Conservation (phyloP, 35 echinoderm and acorn worm species). For the Anneissia japonica region DNA sequence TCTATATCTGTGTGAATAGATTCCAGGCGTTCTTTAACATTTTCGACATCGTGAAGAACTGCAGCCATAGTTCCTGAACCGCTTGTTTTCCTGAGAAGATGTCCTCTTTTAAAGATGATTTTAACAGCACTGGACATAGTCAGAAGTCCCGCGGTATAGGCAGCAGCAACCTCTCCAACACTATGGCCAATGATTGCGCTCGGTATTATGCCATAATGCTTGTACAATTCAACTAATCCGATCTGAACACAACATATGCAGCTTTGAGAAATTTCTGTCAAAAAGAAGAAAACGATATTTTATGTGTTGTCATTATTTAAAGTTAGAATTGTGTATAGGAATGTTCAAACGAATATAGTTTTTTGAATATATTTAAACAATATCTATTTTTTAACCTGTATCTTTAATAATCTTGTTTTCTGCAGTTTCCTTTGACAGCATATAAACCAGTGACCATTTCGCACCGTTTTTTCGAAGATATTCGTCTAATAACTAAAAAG, state of each 20-base stretch:
- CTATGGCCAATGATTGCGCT: constrained; percentile 56
- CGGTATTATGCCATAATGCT: constrained; percentile 11
- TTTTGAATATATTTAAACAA: too few species aligned
- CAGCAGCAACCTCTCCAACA: constrained; percentile 67
- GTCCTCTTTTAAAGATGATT: constrained; percentile 48
- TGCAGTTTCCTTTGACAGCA: constrained; percentile 42
- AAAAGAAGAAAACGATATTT: background rate
- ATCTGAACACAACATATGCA: constrained; percentile 53
- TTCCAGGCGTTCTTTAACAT: background rate
- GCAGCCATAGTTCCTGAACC: constrained; percentile 66
- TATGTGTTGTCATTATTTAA: too few species aligned
- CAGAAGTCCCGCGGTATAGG: constrained; percentile 43
- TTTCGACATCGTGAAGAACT: background rate
- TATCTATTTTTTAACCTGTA: background rate
- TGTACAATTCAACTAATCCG: constrained; percentile 32
- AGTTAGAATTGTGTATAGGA: too few species aligned
- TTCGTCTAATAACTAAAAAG: constrained; percentile 41
- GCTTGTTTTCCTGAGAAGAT: constrained; percentile 15
- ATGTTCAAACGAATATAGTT: too few species aligned
- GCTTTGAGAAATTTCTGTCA: constrained; percentile 55
- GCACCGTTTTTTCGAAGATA: constrained; percentile 9
- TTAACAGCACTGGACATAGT: constrained; percentile 31
- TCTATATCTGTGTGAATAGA: constrained; percentile 18
- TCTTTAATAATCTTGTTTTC: constrained; percentile 30
- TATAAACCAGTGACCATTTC: constrained; percentile 40